Percentiles rank a stretch among this genome's conserved stretches.
Evolutionary conservation across 2,113 vertebrate species (phyloP).

Genomic region (Seriola aureovittata): DNA sequence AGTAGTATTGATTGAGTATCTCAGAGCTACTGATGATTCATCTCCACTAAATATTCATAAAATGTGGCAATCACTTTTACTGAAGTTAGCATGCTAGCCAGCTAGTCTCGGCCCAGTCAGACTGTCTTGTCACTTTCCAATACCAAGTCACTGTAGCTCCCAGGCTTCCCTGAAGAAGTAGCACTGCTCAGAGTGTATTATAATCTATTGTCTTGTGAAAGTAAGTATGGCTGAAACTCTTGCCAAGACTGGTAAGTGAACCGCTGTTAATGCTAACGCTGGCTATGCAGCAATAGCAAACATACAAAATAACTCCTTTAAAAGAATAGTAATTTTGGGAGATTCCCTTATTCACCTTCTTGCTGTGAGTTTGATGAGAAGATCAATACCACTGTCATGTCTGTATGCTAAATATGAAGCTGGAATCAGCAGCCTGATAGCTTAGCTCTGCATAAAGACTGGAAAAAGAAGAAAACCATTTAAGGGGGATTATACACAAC

Average conservation of each 20-base stretch:
- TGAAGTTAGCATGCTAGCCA: too few species aligned
- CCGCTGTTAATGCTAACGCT: too few species aligned
- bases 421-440: background rate
- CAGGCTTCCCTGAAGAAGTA: too few species aligned
- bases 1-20: background rate
- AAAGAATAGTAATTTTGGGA: background rate
- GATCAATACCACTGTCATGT: background rate
- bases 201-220: too few species aligned
- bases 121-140: too few species aligned
- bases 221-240: too few species aligned
- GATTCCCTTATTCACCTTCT: background rate
- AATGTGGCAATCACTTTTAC: background rate
- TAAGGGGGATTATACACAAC: background rate
- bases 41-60: background rate
- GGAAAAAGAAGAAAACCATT: background rate
- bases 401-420: conserved; percentile 3
- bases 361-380: background rate
- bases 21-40: background rate
- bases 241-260: too few species aligned
- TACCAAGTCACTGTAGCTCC: too few species aligned
- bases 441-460: background rate
- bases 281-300: too few species aligned
- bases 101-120: too few species aligned
- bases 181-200: too few species aligned
- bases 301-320: background rate